Evolutionary conservation across 2,888 invertebrate genomes (phyloP).

Genomic region (Phortica okadai): DNA sequence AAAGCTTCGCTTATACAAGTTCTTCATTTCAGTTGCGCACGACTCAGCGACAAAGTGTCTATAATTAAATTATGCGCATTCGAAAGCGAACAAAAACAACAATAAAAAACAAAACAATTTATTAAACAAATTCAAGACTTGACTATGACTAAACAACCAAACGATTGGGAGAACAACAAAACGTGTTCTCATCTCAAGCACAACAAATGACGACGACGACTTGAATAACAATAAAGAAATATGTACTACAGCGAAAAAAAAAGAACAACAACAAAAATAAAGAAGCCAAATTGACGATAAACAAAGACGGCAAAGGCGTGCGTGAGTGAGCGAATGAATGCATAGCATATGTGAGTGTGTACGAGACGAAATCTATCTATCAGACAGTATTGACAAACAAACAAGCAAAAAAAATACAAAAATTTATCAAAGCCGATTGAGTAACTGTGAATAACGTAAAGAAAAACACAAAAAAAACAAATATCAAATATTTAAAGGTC

Average conservation of each 20-base stretch:
- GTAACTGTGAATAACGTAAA: constrained; percentile 63
- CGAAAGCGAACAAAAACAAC: neutral
- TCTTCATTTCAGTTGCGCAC: constrained; percentile 10
- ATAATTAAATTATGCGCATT: constrained; percentile 24
- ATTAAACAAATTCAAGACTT: constrained; percentile 5
- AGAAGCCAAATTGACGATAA: neutral
- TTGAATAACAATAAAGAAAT: constrained; percentile 39
- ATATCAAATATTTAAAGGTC: constrained; percentile 22
- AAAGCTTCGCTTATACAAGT: constrained; percentile 6
- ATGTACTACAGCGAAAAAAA: neutral
- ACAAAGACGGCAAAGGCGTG: neutral
- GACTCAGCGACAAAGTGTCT: constrained; percentile 29
- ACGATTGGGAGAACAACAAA: constrained; percentile 48
- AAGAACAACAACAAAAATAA: neutral
- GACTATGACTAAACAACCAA: constrained; percentile 28
- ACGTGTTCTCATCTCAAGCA: constrained; percentile 48
- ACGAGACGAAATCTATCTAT: neutral
- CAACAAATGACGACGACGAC: constrained; percentile 53
- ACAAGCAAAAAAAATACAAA: constrained; percentile 26
- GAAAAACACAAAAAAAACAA: constrained; percentile 43
- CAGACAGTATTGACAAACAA: no score
- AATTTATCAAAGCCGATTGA: constrained; percentile 53
- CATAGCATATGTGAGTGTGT: constrained; percentile 1
- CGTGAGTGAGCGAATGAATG: constrained; percentile 18
- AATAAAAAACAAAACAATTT: constrained; percentile 1